Evolutionary conservation across 2,888 invertebrate species (phyloP), one percentile per base, ranked within the genome.

Genomic region (Ormia ochracea): DNA sequence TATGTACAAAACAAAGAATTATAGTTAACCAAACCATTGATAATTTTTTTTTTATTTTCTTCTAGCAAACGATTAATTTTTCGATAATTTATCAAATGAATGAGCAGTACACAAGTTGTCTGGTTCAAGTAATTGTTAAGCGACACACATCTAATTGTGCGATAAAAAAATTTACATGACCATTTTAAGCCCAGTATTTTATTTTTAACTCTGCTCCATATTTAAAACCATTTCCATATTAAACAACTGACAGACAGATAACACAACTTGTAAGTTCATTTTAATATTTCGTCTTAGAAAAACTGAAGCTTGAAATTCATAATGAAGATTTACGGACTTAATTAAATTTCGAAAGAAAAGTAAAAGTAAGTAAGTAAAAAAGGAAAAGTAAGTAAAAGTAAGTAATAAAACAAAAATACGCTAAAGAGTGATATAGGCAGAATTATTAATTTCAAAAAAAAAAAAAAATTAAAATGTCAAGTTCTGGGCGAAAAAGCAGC

Each of bases 31-130:
- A 10, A 63, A 56, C 21, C 54, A 45, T 56, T 38, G 38, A 28
- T 48, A 65, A n/a, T n/a, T n/a, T 52, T 58, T 74, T 59, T 36
- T 36, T 41, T 14, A 7, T 26, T 19, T 63, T 41, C 26, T 4
- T 9, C 12, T 50, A 59, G n/a, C n/a, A n/a, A n/a, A n/a, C n/a
- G 28, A 59, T 59, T 70, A 33, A 17, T 50, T 59, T 61, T 61
- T 36, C 36, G 48, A 65, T 66, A 56, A 65, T 58, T 74, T 74
- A 14, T 56, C 45, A 74, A 65, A 45, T 66, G 58, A 74, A 65
- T 66, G 74, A 66, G 66, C 65, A 74, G 38, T 66, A 43, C 45
- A 66, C 31, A 14, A 58, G 26, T 17, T 33, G 54, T 9, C 31
- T 66, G 12, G 5, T 33, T 26, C 26, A 14, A 1, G 2, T 26